Percentiles rank a stretch among this genome's conserved stretches.
These are phyloP conservation scores for Mylabris phalerata DNA, from an alignment of 1,140 invertebrate genomes.

Conservation along the genomic window DNA sequence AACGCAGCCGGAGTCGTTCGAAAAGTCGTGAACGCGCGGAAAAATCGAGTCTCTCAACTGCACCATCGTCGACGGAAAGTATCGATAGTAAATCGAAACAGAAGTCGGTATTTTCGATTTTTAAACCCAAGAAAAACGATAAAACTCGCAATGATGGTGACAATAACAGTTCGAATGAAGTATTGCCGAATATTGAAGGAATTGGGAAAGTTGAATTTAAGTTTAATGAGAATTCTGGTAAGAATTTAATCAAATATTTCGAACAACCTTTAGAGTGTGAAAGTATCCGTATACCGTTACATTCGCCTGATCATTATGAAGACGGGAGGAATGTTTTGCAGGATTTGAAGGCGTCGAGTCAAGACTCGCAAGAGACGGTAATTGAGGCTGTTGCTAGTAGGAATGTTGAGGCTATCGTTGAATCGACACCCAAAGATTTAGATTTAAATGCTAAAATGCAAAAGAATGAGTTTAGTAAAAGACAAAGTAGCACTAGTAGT, in stretches of 20 bases:
- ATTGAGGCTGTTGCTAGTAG: slow-evolving; percentile 42
- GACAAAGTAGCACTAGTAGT: slow-evolving; percentile 38
- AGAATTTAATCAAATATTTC: slow-evolving; percentile 44
- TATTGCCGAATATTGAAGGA: slow-evolving; percentile 36
- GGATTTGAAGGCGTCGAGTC: slow-evolving; percentile 33
- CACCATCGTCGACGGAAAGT: slow-evolving; percentile 37
- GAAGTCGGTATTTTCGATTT: slow-evolving; percentile 56
- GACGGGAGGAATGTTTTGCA: slow-evolving; percentile 33
- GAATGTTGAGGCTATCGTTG: slow-evolving; percentile 16
- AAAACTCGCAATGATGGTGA: slow-evolving; percentile 37
- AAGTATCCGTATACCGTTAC: slow-evolving; percentile 56
- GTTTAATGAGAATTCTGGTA: slow-evolving; percentile 28
- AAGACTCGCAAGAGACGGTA: slow-evolving; percentile 38
- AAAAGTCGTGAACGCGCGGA: slow-evolving; percentile 54
- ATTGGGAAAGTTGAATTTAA: slow-evolving; percentile 34
- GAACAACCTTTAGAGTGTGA: slow-evolving; percentile 52
- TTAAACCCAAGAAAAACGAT: slow-evolving; percentile 46
- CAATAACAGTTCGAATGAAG: slow-evolving; percentile 35
- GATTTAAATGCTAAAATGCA: slow-evolving; percentile 1
- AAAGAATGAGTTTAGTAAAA: slow-evolving; percentile 4
- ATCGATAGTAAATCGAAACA: slow-evolving; percentile 46
- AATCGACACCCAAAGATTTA: slow-evolving; percentile 10
- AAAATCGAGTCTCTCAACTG: slow-evolving; percentile 19
- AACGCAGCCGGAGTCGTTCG: slow-evolving; percentile 50
- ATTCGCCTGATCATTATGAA: slow-evolving; percentile 58